Base-by-base conservation (phyloP, 1,140 invertebrate species). In the Philopotamus ludificatus region DNA sequence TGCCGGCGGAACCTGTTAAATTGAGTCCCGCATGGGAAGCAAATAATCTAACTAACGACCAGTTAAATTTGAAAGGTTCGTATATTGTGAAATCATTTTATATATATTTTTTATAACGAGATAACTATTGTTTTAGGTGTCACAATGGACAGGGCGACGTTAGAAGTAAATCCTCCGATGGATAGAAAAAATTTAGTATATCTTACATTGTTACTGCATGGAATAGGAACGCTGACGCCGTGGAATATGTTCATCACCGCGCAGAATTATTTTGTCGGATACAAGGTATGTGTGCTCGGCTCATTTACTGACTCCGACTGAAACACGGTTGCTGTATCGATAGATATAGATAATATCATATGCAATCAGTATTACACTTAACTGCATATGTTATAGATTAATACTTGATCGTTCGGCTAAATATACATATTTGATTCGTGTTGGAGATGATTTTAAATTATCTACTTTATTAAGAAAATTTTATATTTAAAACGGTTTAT, bases 241-340 rank as follows among this genome's bases (percentile, higher is more conserved):
- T 99, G 97, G 97, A 99, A 99, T 77, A 98, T 98, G 94, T 98
- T 99, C 76, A 98, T 99, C 71, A 99, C 92, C 57, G 95, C 96
- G 7, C 92, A 91, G 49, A 81, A 95, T 85, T 99, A 99, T 82
- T 99, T 97, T 81, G 86, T 88, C 22, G 81, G 90, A 4, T 95
- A 94, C 78, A 99, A 99, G 81, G 77, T 99, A 16, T 82, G 82
- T 21, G 23, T 26, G 10, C n/a, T n/a, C n/a, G n/a, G n/a, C n/a
- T n/a, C n/a, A n/a, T n/a, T 39, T 39, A n/a, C 34, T 39, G n/a
- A n/a, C n/a, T n/a, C n/a, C n/a, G n/a, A n/a, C n/a, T n/a, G n/a
- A n/a, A n/a, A n/a, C n/a, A n/a, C n/a, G n/a, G n/a, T n/a, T n/a
- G n/a, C n/a, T n/a, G n/a, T n/a, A n/a, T n/a, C n/a, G n/a, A n/a